Conservation (phyloP, 1,140 invertebrate genomes). For the Drosophila trapezifrons region DNA sequence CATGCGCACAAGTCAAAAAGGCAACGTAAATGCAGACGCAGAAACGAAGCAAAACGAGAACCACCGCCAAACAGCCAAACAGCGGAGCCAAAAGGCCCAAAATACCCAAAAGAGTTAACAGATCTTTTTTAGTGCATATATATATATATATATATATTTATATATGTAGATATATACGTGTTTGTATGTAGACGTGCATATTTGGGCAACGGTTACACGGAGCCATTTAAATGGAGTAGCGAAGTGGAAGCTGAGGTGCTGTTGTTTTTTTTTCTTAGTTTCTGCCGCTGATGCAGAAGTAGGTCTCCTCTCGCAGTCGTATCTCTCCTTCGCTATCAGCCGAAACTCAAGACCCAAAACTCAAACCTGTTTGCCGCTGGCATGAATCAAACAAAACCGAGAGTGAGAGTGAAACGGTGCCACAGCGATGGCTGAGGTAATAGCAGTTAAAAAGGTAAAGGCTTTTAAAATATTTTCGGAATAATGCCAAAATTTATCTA, state of each 20-base stretch:
- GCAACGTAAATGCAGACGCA: slow-evolving; percentile 69
- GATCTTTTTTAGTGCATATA: slow-evolving; percentile 44
- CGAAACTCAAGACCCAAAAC: slow-evolving; percentile 44
- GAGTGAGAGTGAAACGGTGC: slow-evolving; percentile 67
- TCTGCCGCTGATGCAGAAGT: slow-evolving; percentile 50
- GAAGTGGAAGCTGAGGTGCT: slow-evolving; percentile 62
- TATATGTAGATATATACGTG: neutral
- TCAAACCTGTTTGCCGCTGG: slow-evolving; percentile 63
- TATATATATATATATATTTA: neutral
- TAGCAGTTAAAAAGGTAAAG: neutral
- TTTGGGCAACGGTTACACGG: slow-evolving; percentile 71
- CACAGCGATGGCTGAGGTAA: neutral
- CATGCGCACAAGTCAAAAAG: slow-evolving; percentile 76
- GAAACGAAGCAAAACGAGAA: slow-evolving; percentile 51
- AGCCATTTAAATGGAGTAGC: slow-evolving; percentile 76
- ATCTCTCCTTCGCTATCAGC: slow-evolving; percentile 37
- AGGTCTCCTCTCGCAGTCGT: slow-evolving; percentile 66
- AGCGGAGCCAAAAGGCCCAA: slow-evolving; percentile 16
- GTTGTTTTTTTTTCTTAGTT: slow-evolving; percentile 10
- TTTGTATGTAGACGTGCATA: slow-evolving; percentile 11
- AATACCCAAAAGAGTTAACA: slow-evolving; percentile 53
- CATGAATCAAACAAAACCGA: slow-evolving; percentile 50
- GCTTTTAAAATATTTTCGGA: too few species aligned
- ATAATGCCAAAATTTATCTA: too few species aligned
- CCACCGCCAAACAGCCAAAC: slow-evolving; percentile 9